Base-by-base conservation (phyloP, 2,113 vertebrate species). In the Baryphthengus martii region DNA sequence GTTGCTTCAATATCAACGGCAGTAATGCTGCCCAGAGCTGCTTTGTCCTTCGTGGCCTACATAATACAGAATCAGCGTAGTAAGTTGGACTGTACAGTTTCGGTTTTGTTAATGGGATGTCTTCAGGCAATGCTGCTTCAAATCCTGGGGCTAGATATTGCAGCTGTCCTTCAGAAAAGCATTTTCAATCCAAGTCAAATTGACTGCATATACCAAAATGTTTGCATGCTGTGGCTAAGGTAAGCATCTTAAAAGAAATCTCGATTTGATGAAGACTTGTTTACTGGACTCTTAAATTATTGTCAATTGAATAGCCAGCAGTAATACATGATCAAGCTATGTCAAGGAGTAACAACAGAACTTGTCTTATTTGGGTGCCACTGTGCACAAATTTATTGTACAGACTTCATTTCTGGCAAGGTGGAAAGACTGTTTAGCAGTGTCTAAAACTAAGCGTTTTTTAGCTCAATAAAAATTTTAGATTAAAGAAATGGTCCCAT, bases 391-490 rank as follows among this genome's bases (percentile, higher is more conserved):
- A 0, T n/a, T 37, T 2, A 3, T n/a, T 81, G 42, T 76, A 29
- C 7, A 35, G 33, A 26, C 5, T 25, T 66, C 9, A 37, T 10
- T 23, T 59, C 15, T 25, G 11, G 13, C 49, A 52, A 72, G 7
- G 21, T 39, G 28, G 17, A 49, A 73, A 29, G 5, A 29, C 17
- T 88, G 29, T 63, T 84, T 8, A 72, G 67, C 12, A 53, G 19
- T 28, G 24, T 49, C 28, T n/a, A 44, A 37, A 75, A 35, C 29
- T 4, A 40, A 24, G 9, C 31, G 3, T 0, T 0, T 21, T 76
- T 65, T 44, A 72, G 19, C 45, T 29, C 53, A 97, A 96, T 96
- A 97, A 96, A 96, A 5, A 4, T 39, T 42, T 73, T 50, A 39
- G 72, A 24, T 70, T 3, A 17, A 67, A 33, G 3, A n/a, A n/a